Base-by-base conservation (phyloP, 2,888 invertebrate species). In the Lasius platythorax region DNA sequence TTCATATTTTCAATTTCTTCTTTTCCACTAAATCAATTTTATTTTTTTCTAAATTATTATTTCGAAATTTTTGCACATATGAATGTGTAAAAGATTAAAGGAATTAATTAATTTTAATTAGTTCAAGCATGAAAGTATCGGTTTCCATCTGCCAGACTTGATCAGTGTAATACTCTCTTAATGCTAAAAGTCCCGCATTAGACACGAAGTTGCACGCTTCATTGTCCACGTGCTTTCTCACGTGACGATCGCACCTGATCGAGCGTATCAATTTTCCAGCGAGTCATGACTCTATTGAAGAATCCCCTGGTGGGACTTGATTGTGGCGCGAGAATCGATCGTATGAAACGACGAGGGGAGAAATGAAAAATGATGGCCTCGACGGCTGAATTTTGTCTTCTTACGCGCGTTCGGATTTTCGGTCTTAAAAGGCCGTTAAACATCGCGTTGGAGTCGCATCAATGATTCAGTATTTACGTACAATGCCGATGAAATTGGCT, bases 381-480 rank as follows among this genome's bases (percentile, higher is more conserved):
- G 85, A 15, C 33, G 73, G 73, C 63, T 85, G 90, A 86, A 75
- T 70, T 61, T 85, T 82, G 72, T 72, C 79, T 85, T 83, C 64
- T 33, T 85, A 85, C 50, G 87, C 76, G 82, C 83, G 84, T 66
- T 72, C 83, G 82, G 61, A 79, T 78, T 83, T 83, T 74, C 82
- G 82, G 81, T 82, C 90, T 92, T 92, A 92, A 94, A 92, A 91
- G 92, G 92, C 91, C 92, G 93, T 94, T 94, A 93, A 94, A 94
- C 91, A 91, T 92, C 91, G 86, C 84, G 84, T 83, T 82, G 85
- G 90, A 90, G 81, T 88, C 84, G 84, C 70, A 81, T 82, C 91
- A 90, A 93, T 93, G 94, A 94, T 94, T 92, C 93, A 91, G 92
- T 93, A 93, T 92, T 93, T 92, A 93, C 91, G 90, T 87, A 94